Evolutionary conservation across 2,113 vertebrate genomes (phyloP).

Genomic region (Spilogale gracilis): DNA sequence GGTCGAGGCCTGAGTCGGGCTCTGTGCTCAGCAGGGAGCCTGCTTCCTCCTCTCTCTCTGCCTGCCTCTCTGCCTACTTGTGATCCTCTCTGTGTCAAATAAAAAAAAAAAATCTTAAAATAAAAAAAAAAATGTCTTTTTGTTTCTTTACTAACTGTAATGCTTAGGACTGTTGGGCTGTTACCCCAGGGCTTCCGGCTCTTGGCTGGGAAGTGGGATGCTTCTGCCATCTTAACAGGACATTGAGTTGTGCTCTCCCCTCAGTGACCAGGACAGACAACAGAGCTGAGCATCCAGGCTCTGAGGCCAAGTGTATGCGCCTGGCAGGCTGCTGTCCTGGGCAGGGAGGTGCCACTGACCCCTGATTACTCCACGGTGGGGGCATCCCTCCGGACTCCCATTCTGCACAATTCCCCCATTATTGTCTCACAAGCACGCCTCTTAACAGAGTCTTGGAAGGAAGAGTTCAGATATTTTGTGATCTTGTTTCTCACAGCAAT

Average conservation of each 20-base stretch:
- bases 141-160: background rate
- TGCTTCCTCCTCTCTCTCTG: too few species aligned
- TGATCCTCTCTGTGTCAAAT: too few species aligned
- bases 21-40: too few species aligned
- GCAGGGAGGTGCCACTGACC: accelerated
- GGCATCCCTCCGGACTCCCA: background rate
- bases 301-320: background rate
- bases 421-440: background rate
- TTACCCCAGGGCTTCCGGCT: background rate
- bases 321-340: background rate
- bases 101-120: too few species aligned
- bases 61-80: too few species aligned
- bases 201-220: background rate
- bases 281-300: background rate
- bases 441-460: background rate
- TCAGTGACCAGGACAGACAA: background rate
- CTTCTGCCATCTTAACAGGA: background rate
- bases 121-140: background rate
- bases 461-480: background rate
- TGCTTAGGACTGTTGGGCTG: background rate
- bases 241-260: background rate
- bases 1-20: too few species aligned
- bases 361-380: background rate
- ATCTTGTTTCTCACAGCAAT: background rate
- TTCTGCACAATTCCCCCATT: background rate